Percentiles rank a stretch among this genome's conserved stretches.
Conservation (phyloP, 2,888 invertebrate species). For the Acrocyrtus sp. region DNA sequence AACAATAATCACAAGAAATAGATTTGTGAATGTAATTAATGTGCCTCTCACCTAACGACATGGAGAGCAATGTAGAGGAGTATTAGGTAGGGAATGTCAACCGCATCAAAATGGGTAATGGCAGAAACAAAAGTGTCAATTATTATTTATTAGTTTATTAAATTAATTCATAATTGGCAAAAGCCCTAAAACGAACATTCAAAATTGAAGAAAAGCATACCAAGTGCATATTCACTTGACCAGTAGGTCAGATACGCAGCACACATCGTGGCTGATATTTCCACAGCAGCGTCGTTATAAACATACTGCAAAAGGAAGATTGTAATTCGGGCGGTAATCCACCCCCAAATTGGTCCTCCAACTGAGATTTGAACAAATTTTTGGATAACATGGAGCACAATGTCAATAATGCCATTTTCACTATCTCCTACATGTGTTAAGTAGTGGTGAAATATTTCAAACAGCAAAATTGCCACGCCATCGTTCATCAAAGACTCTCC, state of each 20-base stretch:
- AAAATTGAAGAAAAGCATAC: too few relatives aligned
- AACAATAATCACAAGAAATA: slow-evolving; percentile 65
- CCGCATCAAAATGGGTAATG: slow-evolving; percentile 68
- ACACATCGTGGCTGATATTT: slow-evolving; percentile 67
- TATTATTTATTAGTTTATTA: too few relatives aligned
- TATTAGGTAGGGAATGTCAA: slow-evolving; percentile 70
- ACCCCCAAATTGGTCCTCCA: slow-evolving; percentile 67
- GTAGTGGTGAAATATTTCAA: slow-evolving; percentile 61
- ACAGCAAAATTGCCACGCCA: slow-evolving; percentile 68
- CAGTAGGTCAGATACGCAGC: slow-evolving; percentile 68
- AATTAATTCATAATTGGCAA: too few relatives aligned
- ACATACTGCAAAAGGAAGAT: slow-evolving; percentile 65
- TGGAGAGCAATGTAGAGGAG: slow-evolving; percentile 66
- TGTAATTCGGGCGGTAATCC: slow-evolving; percentile 65
- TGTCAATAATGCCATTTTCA: slow-evolving; percentile 61
- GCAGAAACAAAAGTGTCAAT: too few relatives aligned
- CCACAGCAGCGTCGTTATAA: slow-evolving; percentile 67
- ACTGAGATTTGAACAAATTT: slow-evolving; percentile 65
- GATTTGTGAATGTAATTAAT: slow-evolving; percentile 64
- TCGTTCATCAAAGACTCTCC: slow-evolving; percentile 69
- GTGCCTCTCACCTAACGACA: slow-evolving; percentile 65
- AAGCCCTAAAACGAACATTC: too few relatives aligned
- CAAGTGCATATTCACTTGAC: slow-evolving; percentile 61
- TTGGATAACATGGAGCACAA: slow-evolving; percentile 64
- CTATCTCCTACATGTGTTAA: slow-evolving; percentile 60